phyloP scores from a whole-genome alignment of 2,113 vertebrate genomes.

The Fregetta grallaria region DNA sequence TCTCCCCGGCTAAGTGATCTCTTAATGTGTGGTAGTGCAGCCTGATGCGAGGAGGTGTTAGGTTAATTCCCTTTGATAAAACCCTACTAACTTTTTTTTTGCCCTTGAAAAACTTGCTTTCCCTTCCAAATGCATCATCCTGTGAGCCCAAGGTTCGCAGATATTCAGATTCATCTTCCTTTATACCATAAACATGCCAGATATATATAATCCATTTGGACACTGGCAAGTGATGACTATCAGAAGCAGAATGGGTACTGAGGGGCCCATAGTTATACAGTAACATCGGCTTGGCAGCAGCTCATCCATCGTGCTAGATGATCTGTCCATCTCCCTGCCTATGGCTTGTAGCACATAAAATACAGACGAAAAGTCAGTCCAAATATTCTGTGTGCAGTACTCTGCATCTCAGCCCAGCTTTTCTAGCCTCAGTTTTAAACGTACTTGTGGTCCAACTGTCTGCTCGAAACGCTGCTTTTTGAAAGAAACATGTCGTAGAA shows the following conservation, averaged over 20 bases:
- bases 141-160: slow-evolving; percentile 27
- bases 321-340: slow-evolving; percentile 50
- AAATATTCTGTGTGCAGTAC: background rate
- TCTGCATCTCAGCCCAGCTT: background rate
- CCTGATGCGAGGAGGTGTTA: background rate
- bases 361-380: background rate
- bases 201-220: slow-evolving; percentile 58
- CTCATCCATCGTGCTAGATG: slow-evolving; percentile 52
- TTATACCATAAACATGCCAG: slow-evolving; percentile 61
- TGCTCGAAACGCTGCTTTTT: background rate
- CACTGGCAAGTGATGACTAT: slow-evolving; percentile 62
- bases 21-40: background rate
- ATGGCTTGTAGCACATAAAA: slow-evolving; percentile 18
- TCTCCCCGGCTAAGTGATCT: background rate
- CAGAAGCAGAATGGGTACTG: slow-evolving; percentile 58
- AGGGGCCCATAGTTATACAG: slow-evolving; percentile 48
- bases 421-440: background rate
- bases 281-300: slow-evolving; percentile 50
- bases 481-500: background rate
- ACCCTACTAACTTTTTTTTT: slow-evolving; percentile 17
- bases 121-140: slow-evolving; percentile 41
- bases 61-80: slow-evolving; percentile 47
- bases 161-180: slow-evolving; percentile 64
- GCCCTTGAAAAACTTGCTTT: slow-evolving; percentile 50
- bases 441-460: background rate